phyloP scores from a whole-genome alignment of 2,888 invertebrate genomes.

The Sminthurinus aureus region DNA sequence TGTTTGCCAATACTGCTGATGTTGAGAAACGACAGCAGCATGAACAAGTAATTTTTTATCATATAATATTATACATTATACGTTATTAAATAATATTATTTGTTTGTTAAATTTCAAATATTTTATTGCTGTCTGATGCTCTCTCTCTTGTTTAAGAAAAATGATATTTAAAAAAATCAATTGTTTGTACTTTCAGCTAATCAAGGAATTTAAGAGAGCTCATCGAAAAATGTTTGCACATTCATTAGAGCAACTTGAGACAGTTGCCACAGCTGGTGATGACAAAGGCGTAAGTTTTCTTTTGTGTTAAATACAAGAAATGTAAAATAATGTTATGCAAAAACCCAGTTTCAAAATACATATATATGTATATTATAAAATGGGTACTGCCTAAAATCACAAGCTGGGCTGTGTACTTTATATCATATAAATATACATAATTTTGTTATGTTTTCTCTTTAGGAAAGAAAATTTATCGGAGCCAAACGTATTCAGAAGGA shows the following conservation, averaged over 20 bases:
- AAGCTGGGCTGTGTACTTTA: background rate
- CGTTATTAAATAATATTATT: too few species aligned
- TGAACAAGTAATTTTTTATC: slow-evolving; percentile 66
- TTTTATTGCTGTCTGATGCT: too few species aligned
- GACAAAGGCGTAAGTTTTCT: slow-evolving; percentile 17
- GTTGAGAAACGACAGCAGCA: slow-evolving; percentile 75
- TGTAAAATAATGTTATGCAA: too few species aligned
- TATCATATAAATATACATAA: background rate
- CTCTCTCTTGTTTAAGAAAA: too few species aligned
- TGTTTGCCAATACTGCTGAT: slow-evolving; percentile 63
- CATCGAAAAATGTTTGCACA: slow-evolving; percentile 82
- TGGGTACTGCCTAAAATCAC: background rate
- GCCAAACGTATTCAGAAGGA: slow-evolving; percentile 59
- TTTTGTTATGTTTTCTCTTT: background rate
- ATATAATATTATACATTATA: background rate
- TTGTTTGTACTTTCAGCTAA: slow-evolving; percentile 65
- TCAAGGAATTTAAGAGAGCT: slow-evolving; percentile 89
- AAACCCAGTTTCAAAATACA: background rate
- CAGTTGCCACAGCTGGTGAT: slow-evolving; percentile 38
- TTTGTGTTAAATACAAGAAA: too few species aligned
- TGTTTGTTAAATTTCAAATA: too few species aligned
- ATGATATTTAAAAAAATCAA: background rate
- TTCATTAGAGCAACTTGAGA: slow-evolving; percentile 40
- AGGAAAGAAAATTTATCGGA: slow-evolving; percentile 47
- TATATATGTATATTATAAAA: background rate